These are phyloP conservation scores for Euclidia mi DNA, from an alignment of 2,888 invertebrate genomes.

Conservation along the genomic window DNA sequence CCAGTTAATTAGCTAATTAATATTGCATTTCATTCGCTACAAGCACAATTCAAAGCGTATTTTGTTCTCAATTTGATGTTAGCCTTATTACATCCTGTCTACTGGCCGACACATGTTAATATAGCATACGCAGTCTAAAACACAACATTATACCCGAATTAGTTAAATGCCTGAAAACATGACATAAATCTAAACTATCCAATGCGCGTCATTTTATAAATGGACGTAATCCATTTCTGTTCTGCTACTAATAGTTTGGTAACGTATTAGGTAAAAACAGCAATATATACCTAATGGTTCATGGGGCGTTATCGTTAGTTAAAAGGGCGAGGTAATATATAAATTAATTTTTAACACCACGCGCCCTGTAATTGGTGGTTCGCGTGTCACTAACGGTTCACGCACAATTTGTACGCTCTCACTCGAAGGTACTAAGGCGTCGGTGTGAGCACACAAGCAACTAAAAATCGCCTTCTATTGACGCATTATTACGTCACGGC, in stretches of 20 bases:
- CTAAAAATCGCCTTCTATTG: not conserved
- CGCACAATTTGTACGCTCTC: constrained; percentile 66
- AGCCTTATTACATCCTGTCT: constrained; percentile 27
- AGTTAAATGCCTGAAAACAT: constrained; percentile 37
- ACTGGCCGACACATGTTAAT: constrained; percentile 26
- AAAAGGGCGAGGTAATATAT: constrained; percentile 63
- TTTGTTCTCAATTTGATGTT: constrained; percentile 2
- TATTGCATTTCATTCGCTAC: too few species aligned
- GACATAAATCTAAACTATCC: constrained; percentile 38
- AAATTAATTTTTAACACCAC: constrained; percentile 83
- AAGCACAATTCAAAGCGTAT: not conserved
- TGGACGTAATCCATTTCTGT: constrained; percentile 55
- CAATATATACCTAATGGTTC: constrained; percentile 53
- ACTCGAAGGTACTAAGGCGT: constrained; percentile 22
- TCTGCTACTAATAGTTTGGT: constrained; percentile 50
- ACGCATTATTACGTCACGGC: not conserved
- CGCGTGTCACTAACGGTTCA: constrained; percentile 76
- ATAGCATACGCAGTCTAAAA: constrained; percentile 28
- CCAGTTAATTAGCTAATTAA: too few species aligned
- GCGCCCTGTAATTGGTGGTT: constrained; percentile 76
- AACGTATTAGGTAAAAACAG: constrained; percentile 36
- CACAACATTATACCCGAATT: constrained; percentile 37
- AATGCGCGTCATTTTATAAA: constrained; percentile 50
- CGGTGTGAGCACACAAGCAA: constrained; percentile 3
- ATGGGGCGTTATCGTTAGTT: constrained; percentile 44